phyloP scores from a whole-genome alignment of 1,140 invertebrate species.

The Nomia melanderi region DNA sequence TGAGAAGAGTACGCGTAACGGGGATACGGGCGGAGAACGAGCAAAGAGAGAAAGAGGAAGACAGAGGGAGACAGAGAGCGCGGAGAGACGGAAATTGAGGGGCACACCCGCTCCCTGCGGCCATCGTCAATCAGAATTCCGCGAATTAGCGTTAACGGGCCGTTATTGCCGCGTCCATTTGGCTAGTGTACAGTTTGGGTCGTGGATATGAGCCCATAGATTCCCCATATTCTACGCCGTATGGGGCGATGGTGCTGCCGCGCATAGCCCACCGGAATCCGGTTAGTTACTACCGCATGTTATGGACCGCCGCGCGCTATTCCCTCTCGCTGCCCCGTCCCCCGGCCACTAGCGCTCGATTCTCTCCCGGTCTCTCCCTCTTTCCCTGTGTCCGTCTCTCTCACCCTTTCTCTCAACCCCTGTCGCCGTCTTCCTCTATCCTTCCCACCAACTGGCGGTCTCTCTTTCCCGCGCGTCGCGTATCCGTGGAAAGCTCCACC shows the following conservation, averaged over 20 bases:
- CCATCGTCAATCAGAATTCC: conserved; percentile 81
- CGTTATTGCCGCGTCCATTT: conserved; percentile 82
- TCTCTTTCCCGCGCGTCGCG: conserved; percentile 2
- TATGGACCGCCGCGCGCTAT: conserved; percentile 69
- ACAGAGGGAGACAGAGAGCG: conserved; percentile 25
- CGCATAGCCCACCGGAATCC: conserved; percentile 77
- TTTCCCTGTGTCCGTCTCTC: too few species aligned
- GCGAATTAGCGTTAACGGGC: conserved; percentile 82
- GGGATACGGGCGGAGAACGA: conserved; percentile 18
- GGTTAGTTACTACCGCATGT: conserved; percentile 79
- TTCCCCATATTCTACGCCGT: conserved; percentile 79
- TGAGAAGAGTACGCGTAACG: conserved; percentile 29
- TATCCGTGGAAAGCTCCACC: conserved; percentile 70
- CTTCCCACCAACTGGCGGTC: too few species aligned
- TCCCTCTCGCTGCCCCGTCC: conserved; percentile 34
- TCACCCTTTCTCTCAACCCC: background rate
- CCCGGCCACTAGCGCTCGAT: conserved; percentile 22
- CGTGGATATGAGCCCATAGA: conserved; percentile 80
- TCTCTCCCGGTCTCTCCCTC: background rate
- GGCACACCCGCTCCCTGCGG: conserved; percentile 62
- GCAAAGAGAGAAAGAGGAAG: conserved; percentile 22
- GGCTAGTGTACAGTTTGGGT: conserved; percentile 79
- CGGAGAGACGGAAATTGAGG: conserved; percentile 56
- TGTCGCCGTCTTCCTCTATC: too few species aligned
- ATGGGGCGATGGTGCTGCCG: conserved; percentile 70